Percentiles rank a stretch among this genome's conserved stretches.
These are phyloP conservation scores for Neolamprologus brichardi DNA, from an alignment of 2,113 vertebrate genomes.

Conservation along the genomic window DNA sequence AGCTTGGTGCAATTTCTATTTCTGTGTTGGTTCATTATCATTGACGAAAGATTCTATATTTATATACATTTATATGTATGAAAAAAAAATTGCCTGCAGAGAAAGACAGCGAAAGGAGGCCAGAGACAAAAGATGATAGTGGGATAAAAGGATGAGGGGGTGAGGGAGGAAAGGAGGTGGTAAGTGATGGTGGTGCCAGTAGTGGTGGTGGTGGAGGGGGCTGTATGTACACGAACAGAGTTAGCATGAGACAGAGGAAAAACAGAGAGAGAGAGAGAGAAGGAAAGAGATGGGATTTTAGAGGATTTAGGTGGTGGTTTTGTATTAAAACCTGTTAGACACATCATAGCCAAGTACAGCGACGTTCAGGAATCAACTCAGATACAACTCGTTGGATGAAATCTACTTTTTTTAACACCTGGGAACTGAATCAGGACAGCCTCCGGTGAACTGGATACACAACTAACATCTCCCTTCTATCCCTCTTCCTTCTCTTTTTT, in stretches of 20 bases:
- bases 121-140: slow-evolving; percentile 60
- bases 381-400: neutral
- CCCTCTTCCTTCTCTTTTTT: neutral
- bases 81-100: slow-evolving; percentile 34
- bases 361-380: neutral
- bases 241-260: neutral
- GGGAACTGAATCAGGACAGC: neutral
- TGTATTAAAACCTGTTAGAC: slow-evolving; percentile 1
- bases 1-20: neutral
- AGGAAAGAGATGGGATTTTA: neutral
- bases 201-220: neutral
- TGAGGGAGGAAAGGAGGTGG: slow-evolving; percentile 52
- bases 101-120: slow-evolving; percentile 47
- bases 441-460: neutral
- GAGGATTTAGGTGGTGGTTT: slow-evolving; percentile 20
- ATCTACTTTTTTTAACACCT: neutral
- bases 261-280: neutral
- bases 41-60: slow-evolving; percentile 24
- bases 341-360: neutral
- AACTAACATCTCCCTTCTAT: neutral
- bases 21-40: slow-evolving; percentile 10
- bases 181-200: slow-evolving; percentile 17
- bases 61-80: neutral
- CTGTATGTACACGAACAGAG: neutral
- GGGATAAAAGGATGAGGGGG: slow-evolving; percentile 56